These are phyloP conservation scores for Procambarus clarkii DNA, from an alignment of 1,140 invertebrate genomes.

Conservation along the genomic window DNA sequence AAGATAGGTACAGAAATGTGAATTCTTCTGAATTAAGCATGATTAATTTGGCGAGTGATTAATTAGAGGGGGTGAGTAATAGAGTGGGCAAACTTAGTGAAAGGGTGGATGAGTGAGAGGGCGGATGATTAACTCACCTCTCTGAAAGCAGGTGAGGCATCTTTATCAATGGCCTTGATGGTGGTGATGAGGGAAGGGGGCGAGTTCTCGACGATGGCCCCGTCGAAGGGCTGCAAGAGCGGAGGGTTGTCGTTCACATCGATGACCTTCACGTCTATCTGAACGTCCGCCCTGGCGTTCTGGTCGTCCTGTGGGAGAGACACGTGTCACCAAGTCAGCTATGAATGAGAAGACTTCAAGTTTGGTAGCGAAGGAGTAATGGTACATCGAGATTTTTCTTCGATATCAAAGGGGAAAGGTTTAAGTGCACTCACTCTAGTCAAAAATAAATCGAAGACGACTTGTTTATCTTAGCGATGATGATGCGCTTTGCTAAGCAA, in stretches of 20 bases:
- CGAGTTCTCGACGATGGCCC: constrained; percentile 51
- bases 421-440: no score
- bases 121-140: neutral
- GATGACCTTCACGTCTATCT: constrained; percentile 16
- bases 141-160: constrained; percentile 26
- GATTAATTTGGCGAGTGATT: neutral
- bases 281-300: constrained; percentile 32
- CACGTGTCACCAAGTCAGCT: neutral
- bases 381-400: no score
- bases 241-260: constrained; percentile 58
- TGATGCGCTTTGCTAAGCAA: no score
- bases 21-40: no score
- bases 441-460: no score
- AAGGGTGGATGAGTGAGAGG: neutral
- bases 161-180: constrained; percentile 57
- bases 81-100: neutral
- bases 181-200: constrained; percentile 53
- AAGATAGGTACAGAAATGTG: neutral
- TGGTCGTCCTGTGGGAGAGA: constrained; percentile 29
- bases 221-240: constrained; percentile 46
- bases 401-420: no score
- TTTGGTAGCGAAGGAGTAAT: no score
- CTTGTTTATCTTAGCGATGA: no score
- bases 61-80: neutral
- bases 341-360: no score